These are phyloP conservation scores for Penaeus vannamei DNA, from an alignment of 1,140 invertebrate genomes.

Conservation along the genomic window DNA sequence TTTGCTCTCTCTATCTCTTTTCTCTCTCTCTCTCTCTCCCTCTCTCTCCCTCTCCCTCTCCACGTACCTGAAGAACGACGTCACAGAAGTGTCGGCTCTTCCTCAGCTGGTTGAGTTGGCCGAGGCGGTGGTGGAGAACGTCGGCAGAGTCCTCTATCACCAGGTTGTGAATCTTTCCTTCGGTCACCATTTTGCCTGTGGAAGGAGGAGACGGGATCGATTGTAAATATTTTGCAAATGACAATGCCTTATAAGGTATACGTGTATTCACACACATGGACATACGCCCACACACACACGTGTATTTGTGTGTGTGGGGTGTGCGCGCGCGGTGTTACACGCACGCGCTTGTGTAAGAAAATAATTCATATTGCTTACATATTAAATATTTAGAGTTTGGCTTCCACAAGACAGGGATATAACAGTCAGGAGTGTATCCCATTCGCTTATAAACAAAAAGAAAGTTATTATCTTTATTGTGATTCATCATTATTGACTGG, in stretches of 20 bases:
- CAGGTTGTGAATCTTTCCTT: conserved; percentile 57
- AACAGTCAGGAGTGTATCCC: too few relatives aligned
- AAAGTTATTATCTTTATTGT: too few relatives aligned
- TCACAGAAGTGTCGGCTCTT: conserved; percentile 86
- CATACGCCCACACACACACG: too few relatives aligned
- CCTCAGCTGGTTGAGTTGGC: conserved; percentile 80
- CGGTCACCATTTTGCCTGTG: conserved; percentile 65
- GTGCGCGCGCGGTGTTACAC: too few relatives aligned
- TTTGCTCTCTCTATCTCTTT: not conserved
- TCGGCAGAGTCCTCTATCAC: conserved; percentile 58
- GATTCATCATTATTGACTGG: too few relatives aligned
- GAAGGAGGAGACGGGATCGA: not conserved
- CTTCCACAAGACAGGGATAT: too few relatives aligned
- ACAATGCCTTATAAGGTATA: not conserved
- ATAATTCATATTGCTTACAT: too few relatives aligned
- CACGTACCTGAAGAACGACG: conserved; percentile 82
- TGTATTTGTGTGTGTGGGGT: too few relatives aligned
- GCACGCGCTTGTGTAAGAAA: too few relatives aligned
- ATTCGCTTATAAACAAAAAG: too few relatives aligned
- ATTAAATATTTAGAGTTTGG: too few relatives aligned
- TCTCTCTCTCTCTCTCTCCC: not conserved
- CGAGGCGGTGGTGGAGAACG: conserved; percentile 54
- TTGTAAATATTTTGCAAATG: not conserved
- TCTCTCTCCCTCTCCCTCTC: not conserved
- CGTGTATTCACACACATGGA: not conserved